Percentiles rank a stretch among this genome's conserved stretches.
phyloP scores from a whole-genome alignment of 2,797 vertebrate species.

The Arrhamphus sclerolepis region DNA sequence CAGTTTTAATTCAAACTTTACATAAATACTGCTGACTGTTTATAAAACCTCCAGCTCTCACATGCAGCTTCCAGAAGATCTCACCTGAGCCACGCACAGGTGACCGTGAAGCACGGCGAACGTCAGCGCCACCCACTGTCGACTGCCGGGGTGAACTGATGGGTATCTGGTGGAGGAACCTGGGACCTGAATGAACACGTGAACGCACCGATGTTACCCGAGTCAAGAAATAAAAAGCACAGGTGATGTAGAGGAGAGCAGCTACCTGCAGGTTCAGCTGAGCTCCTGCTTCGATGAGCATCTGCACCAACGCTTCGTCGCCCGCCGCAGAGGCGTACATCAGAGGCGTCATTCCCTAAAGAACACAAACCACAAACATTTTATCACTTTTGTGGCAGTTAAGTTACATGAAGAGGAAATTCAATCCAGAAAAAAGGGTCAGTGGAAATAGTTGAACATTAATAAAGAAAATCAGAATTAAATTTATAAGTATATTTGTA shows the following conservation, averaged over 20 bases:
- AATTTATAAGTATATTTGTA: too few species aligned
- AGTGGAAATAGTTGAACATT: too few species aligned
- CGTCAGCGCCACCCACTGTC: constrained; percentile 90
- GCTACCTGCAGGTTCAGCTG: constrained; percentile 85
- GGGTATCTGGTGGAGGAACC: constrained; percentile 82
- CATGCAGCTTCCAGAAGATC: background rate
- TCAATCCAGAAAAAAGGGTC: too few species aligned
- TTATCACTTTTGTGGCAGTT: too few species aligned
- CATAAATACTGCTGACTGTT: too few species aligned
- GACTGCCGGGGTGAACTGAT: constrained; percentile 89
- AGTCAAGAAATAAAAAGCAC: background rate
- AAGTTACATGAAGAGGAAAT: too few species aligned
- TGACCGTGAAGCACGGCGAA: constrained; percentile 90
- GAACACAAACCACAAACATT: too few species aligned
- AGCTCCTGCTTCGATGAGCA: constrained; percentile 88
- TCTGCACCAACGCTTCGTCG: constrained; percentile 92
- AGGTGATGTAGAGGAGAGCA: background rate
- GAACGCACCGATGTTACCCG: background rate
- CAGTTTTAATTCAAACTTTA: too few species aligned
- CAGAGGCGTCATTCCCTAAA: constrained; percentile 88
- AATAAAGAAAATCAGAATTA: too few species aligned
- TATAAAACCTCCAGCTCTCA: too few species aligned
- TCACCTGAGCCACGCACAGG: constrained; percentile 90
- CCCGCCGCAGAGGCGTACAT: constrained; percentile 91
- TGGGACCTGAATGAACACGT: constrained; percentile 81